Evolutionary conservation across 2,797 vertebrate genomes (phyloP).

Genomic region (Heliangelus exortis): DNA sequence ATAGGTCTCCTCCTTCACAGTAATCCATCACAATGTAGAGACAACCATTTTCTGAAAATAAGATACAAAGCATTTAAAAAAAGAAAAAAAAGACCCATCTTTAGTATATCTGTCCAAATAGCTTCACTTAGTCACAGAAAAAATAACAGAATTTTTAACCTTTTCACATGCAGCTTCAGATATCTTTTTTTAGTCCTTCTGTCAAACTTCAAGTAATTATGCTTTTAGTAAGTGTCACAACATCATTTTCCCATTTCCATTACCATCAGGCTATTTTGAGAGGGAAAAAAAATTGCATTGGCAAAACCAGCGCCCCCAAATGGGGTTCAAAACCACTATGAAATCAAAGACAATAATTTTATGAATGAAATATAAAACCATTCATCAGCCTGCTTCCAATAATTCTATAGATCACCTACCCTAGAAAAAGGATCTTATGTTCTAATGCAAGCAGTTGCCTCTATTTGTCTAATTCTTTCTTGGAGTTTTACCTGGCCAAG

Average conservation of each 20-base stretch:
- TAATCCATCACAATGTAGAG: slow-evolving; percentile 99
- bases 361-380: background rate
- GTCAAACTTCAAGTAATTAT: background rate
- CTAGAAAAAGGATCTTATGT: background rate
- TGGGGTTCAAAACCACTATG: background rate
- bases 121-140: background rate
- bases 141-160: background rate
- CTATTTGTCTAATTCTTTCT: background rate
- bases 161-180: background rate
- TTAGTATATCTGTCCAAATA: background rate
- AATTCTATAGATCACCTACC: background rate
- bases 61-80: background rate
- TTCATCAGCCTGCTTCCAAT: background rate
- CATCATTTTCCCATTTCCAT: background rate
- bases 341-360: background rate
- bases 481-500: background rate
- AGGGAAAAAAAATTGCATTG: background rate
- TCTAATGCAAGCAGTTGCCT: background rate
- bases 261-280: background rate
- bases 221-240: background rate
- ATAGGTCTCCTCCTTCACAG: slow-evolving; percentile 97
- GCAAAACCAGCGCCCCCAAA: background rate
- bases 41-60: slow-evolving; percentile 89
- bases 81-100: background rate
- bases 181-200: background rate